Evolutionary conservation across 2,113 vertebrate species (phyloP).

Genomic region (Dasypus novemcinctus): DNA sequence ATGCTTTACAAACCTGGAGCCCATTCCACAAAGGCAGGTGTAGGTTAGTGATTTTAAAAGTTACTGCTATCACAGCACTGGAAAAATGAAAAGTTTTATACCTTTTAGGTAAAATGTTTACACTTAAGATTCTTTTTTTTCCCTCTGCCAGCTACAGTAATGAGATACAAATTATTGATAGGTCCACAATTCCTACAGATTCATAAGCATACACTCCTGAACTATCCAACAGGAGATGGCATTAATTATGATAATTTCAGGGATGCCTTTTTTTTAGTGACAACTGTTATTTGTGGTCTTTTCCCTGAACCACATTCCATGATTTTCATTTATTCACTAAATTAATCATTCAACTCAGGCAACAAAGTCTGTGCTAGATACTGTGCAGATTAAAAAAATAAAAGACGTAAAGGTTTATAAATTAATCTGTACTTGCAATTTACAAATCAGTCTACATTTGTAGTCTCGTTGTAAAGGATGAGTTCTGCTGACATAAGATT

Average conservation of each 20-base stretch:
- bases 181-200: neutral
- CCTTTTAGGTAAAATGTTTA: neutral
- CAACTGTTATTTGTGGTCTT: neutral
- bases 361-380: neutral
- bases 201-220: neutral
- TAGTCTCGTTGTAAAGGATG: neutral
- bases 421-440: neutral
- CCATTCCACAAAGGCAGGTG: neutral
- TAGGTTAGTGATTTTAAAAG: neutral
- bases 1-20: neutral
- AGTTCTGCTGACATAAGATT: neutral
- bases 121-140: neutral
- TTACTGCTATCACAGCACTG: neutral
- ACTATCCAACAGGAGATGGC: neutral
- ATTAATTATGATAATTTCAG: neutral
- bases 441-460: neutral
- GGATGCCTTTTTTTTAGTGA: slow-evolving; percentile 8
- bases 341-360: neutral
- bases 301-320: neutral
- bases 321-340: neutral
- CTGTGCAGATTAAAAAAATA: neutral
- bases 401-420: neutral
- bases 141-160: neutral
- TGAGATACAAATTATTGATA: neutral
- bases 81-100: neutral